Percentiles rank a stretch among this genome's conserved stretches.
Evolutionary conservation across 2,888 invertebrate genomes (phyloP).

Genomic region (Ephialtes manifestator): DNA sequence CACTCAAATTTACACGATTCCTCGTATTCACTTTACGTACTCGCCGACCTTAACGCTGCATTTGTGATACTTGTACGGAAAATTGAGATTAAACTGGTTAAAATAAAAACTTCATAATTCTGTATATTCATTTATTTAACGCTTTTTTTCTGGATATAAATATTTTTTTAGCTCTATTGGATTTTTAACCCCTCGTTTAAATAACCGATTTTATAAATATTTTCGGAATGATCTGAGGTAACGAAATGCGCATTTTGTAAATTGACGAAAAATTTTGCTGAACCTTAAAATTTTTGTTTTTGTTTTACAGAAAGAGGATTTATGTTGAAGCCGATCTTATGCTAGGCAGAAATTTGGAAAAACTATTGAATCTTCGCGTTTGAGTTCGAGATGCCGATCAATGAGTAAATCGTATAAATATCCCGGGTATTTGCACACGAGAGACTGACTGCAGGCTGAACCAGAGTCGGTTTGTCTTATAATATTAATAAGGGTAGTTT

Average conservation of each 20-base stretch:
- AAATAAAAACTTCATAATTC: background rate
- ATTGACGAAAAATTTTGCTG: too few species aligned
- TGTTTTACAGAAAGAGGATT: too few species aligned
- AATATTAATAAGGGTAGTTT: slow-evolving; percentile 86
- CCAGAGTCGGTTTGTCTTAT: slow-evolving; percentile 81
- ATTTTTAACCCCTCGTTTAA: too few species aligned
- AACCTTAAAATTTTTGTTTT: too few species aligned
- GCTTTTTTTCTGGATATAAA: too few species aligned
- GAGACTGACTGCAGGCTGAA: slow-evolving; percentile 66
- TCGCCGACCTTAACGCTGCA: slow-evolving; percentile 15
- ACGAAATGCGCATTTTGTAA: too few species aligned
- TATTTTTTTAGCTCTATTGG: background rate
- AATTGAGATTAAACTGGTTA: background rate
- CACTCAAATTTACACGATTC: slow-evolving; percentile 71
- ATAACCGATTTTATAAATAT: too few species aligned
- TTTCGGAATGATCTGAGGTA: too few species aligned
- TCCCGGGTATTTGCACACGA: slow-evolving; percentile 81
- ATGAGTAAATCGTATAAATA: slow-evolving; percentile 77
- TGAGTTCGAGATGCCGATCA: background rate
- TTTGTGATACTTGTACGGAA: slow-evolving; percentile 12
- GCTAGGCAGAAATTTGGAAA: background rate
- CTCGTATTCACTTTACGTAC: slow-evolving; percentile 64
- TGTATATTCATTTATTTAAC: background rate
- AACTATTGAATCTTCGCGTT: background rate
- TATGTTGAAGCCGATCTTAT: background rate